Base-by-base conservation (phyloP, 2,888 invertebrate genomes). In the Scaptomyza cyrtandrae region DNA sequence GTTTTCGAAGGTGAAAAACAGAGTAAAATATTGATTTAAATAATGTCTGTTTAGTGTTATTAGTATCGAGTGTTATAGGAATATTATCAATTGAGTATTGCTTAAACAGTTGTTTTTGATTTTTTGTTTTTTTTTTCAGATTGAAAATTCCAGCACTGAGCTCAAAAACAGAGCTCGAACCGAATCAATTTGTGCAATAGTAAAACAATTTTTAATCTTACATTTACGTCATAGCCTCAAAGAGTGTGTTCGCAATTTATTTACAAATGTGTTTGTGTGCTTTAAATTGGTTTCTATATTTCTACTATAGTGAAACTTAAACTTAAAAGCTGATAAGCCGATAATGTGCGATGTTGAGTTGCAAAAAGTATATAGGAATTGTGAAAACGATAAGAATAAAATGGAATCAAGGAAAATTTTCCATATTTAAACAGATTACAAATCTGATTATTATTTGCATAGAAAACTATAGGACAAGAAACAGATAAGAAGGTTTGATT, bases 251-350 rank as follows among this genome's bases (percentile, higher is more conserved):
- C 4, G 37, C 24, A 39, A 35, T 11, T 52, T 6, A 4, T 14
- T 24, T 37, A 52, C 37, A 27, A 13, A 19, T 49, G 16, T 39
- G 7, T 37, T 4, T 31, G 19, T 39, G 19, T 6, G 48, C 9
- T 14, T 39, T n/a, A n/a, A 37, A 6, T 6, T 6, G n/a, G 13
- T n/a, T 37, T n/a, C 13, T n/a, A n/a, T n/a, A n/a, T n/a, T n/a
- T n/a, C n/a, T n/a, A n/a, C n/a, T n/a, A n/a, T n/a, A 24, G 13
- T 16, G 2, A 14, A 62, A 29, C 27, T n/a, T 6, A 24, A 43
- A 11, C 35, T 29, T 9, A 11, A 16, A 14, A 45, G 45, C 37
- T 39, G 44, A 37, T 37, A 27, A 62, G 63, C 64, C 41, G 53
- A 29, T 64, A 53, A 53, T n/a, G n/a, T n/a, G n/a, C n/a, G n/a